Evolutionary conservation across 2,888 invertebrate species (phyloP).

Genomic region (Pocota personata): DNA sequence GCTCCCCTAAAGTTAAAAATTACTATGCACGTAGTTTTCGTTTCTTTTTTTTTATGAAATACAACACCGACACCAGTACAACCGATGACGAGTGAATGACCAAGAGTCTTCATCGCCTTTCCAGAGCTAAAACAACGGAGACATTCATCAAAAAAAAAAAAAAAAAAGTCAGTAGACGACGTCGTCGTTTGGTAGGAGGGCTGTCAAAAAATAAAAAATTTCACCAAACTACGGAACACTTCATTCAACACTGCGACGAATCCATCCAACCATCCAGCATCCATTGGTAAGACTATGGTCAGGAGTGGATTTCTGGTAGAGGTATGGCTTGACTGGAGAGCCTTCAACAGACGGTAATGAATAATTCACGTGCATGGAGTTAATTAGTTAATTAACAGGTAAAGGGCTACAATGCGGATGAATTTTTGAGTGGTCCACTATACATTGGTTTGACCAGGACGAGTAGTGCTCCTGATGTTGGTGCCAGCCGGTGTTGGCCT

Average conservation of each 20-base stretch:
- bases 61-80: slow-evolving; percentile 4
- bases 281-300: slow-evolving; percentile 25
- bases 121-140: not conserved
- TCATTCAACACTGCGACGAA: slow-evolving; percentile 41
- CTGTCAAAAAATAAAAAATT: slow-evolving; percentile 15
- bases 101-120: slow-evolving; percentile 30
- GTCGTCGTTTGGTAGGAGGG: not conserved
- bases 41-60: not conserved
- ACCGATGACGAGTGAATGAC: slow-evolving; percentile 42
- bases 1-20: slow-evolving; percentile 18
- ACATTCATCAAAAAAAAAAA: slow-evolving; percentile 1
- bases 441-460: slow-evolving; percentile 34
- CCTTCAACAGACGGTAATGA: slow-evolving; percentile 48
- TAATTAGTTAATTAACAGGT: slow-evolving; percentile 74
- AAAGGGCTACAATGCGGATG: slow-evolving; percentile 72
- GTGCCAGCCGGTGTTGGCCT: slow-evolving; percentile 7
- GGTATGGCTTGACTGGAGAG: not conserved
- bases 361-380: slow-evolving; percentile 73
- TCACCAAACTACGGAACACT: slow-evolving; percentile 14
- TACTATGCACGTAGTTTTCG: slow-evolving; percentile 15
- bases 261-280: slow-evolving; percentile 8
- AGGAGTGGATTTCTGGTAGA: slow-evolving; percentile 14
- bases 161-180: slow-evolving; percentile 12
- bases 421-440: slow-evolving; percentile 66
- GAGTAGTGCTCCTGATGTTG: not conserved